Evolutionary conservation across 2,113 vertebrate genomes (phyloP), one percentile per base, ranked within the genome.

Genomic region (Camarhynchus parvulus): DNA sequence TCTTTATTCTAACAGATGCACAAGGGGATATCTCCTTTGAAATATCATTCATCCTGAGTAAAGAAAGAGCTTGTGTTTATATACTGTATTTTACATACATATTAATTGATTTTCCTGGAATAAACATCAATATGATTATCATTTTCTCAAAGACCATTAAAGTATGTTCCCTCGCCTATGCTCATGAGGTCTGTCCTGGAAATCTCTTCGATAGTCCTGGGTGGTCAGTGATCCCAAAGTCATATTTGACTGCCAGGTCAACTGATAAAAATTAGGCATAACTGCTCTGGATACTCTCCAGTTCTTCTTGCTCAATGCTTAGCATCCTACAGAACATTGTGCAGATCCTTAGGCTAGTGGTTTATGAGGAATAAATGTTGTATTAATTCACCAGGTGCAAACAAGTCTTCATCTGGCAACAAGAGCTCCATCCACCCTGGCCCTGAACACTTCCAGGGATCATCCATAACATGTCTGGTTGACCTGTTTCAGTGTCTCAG

Each of bases 151-250:
- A 70, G 31, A 42, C 6, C 20, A 42, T 70, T 15, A 50, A 30
- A 7, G 24, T 41, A 28, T 30, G 3, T 50, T 70, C 24, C 15
- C 6, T 35, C 24, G 4, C 30, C 35, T 30, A 30, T 61, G 19
- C 15, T 42, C 15, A 30, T 30, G 19, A 1, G 1, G 24, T 50
- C 35, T 41, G 37, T 50, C 35, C 20, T 0, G 0, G 12, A 23
- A 15, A 15, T 61, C 30, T 42, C 31, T 50, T 42, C 61, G 24
- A 15, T 50, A 39, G 35, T 61, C 35, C 55, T n/a, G 24, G 24
- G 30, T 70, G 24, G 31, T 16, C 46, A 70, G 20, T 35, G 24
- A 30, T 13, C 12, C 30, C 2, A 0, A 61, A 23, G 30, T 61
- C 46, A 50, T 10, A 82, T 6, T 82, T 50, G 15, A 50, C 12